Conservation (phyloP, 2,113 vertebrate species). For the Lampris megalopsis region DNA sequence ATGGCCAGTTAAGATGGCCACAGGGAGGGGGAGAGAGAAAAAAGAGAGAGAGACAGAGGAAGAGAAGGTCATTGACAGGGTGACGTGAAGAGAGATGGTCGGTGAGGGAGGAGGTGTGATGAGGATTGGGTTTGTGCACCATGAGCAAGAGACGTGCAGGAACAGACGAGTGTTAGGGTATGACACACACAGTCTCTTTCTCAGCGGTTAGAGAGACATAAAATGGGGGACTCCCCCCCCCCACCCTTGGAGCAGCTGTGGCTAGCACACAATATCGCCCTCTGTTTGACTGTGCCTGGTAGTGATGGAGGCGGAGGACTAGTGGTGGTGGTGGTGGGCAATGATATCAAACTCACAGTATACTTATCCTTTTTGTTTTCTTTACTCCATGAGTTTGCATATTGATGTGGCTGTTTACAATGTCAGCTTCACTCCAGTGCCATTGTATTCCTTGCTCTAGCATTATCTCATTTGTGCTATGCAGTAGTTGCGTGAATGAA, state of each 20-base stretch:
- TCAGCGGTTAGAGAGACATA: slow-evolving; percentile 48
- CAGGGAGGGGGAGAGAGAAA: slow-evolving; percentile 42
- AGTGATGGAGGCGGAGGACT: slow-evolving; percentile 35
- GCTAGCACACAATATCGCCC: slow-evolving; percentile 61
- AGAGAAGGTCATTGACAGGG: slow-evolving; percentile 46
- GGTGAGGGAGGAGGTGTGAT: background rate
- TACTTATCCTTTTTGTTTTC: slow-evolving; percentile 59
- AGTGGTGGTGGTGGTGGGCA: slow-evolving; percentile 8
- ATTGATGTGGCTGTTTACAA: slow-evolving; percentile 31
- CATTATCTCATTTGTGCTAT: no score
- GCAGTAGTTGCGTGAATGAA: no score
- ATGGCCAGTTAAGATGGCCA: slow-evolving; percentile 61
- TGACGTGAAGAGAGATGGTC: background rate
- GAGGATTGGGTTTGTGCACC: background rate
- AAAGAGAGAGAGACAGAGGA: slow-evolving; percentile 50
- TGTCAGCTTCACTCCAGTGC: slow-evolving; percentile 1
- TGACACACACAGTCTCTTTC: slow-evolving; percentile 51
- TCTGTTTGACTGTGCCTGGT: slow-evolving; percentile 71
- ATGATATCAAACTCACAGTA: slow-evolving; percentile 42
- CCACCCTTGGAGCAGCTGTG: slow-evolving; percentile 64
- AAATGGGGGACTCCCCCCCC: slow-evolving; percentile 51
- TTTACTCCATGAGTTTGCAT: slow-evolving; percentile 23
- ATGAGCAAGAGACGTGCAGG: slow-evolving; percentile 32
- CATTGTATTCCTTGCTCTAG: background rate
- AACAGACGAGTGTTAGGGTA: slow-evolving; percentile 38